phyloP scores from a whole-genome alignment of 2,113 vertebrate genomes.

The Python bivittatus region DNA sequence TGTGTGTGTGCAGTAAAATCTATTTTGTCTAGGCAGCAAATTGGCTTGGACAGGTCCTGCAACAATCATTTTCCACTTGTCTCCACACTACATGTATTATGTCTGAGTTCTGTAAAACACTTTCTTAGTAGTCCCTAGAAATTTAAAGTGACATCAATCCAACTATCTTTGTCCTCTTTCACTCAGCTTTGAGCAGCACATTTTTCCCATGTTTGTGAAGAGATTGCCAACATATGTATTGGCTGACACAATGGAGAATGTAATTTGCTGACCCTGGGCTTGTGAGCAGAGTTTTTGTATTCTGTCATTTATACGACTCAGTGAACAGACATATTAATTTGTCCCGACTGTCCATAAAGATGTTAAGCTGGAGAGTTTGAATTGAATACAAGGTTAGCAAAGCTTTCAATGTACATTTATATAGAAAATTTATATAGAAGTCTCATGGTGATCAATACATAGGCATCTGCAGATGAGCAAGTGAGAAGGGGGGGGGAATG shows the following conservation, averaged over 20 bases:
- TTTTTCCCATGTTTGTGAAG: conserved; percentile 6
- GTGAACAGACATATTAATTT: neutral
- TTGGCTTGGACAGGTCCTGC: neutral
- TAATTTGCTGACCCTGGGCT: neutral
- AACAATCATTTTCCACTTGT: conserved; percentile 19
- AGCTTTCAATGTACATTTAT: neutral
- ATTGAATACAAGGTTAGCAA: neutral
- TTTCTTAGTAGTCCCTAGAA: neutral
- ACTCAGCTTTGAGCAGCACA: conserved; percentile 18
- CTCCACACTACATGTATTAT: neutral
- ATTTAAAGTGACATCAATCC: conserved; percentile 26
- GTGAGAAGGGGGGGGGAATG: neutral
- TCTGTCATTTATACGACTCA: neutral
- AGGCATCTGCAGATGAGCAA: neutral
- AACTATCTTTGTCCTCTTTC: neutral
- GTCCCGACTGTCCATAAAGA: neutral
- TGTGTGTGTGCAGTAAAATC: neutral
- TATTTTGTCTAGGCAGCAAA: conserved; percentile 25
- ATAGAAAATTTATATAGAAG: neutral
- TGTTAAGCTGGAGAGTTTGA: neutral
- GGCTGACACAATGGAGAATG: conserved; percentile 4
- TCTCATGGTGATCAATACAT: neutral
- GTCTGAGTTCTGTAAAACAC: conserved; percentile 11
- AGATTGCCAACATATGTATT: conserved; percentile 1
- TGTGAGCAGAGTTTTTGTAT: neutral